Evolutionary conservation across 2,797 vertebrate species (phyloP).

Genomic region (Phylloscopus collybita): DNA sequence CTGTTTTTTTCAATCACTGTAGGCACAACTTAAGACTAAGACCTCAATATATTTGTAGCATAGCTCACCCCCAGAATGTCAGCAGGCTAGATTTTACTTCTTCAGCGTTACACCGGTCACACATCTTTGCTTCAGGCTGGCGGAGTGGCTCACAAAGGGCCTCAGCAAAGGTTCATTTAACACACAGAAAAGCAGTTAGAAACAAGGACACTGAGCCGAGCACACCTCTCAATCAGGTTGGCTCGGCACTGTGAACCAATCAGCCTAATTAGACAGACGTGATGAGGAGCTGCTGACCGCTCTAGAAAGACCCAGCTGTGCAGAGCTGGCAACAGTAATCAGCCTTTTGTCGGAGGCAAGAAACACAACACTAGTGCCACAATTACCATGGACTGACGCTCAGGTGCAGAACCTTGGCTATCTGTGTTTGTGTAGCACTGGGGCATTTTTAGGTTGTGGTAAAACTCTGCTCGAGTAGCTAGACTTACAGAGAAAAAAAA

Average conservation of each 20-base stretch:
- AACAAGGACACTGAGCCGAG: neutral
- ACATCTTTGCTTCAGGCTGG: neutral
- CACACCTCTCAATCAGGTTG: neutral
- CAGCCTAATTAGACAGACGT: neutral
- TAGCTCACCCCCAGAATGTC: neutral
- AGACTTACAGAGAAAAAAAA: neutral
- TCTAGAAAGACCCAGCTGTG: neutral
- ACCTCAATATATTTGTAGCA: neutral
- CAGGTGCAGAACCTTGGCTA: neutral
- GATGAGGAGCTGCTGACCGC: neutral
- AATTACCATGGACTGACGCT: neutral
- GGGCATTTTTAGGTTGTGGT: neutral
- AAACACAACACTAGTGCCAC: neutral
- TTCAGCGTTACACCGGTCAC: neutral
- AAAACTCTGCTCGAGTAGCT: neutral
- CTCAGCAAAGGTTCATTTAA: neutral
- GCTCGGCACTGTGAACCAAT: neutral
- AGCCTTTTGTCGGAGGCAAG: neutral
- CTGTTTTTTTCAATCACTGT: accelerated
- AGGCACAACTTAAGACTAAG: neutral
- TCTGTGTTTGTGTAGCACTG: no score
- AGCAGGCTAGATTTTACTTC: neutral
- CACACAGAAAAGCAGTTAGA: neutral
- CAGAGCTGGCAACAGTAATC: neutral
- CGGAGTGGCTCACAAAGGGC: neutral